Conservation (phyloP, 2,113 vertebrate genomes). For the Urocolius indicus region DNA sequence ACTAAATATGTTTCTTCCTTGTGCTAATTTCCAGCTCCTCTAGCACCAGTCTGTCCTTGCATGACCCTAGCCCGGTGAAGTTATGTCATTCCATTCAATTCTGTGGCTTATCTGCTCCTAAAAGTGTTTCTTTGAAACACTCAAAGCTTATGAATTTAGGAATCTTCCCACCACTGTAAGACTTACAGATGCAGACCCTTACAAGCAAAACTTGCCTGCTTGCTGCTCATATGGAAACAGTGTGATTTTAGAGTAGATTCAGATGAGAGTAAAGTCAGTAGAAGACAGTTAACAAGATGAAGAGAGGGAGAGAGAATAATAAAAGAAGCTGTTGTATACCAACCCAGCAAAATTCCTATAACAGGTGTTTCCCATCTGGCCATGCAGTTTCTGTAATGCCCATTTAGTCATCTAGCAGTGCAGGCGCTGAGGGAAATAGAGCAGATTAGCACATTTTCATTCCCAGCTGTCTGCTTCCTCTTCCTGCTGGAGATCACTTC, state of each 20-base stretch:
- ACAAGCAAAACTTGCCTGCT: not conserved
- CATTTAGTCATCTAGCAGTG: not conserved
- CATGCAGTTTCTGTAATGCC: not conserved
- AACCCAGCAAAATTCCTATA: not conserved
- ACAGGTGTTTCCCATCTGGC: not conserved
- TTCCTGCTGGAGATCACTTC: not conserved
- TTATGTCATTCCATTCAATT: not conserved
- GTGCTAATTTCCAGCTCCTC: slow-evolving; percentile 38
- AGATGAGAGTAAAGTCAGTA: not conserved
- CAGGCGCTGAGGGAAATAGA: not conserved
- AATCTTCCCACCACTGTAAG: not conserved
- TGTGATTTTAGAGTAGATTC: not conserved
- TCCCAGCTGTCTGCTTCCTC: not conserved
- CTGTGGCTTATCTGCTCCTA: not conserved
- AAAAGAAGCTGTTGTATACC: not conserved
- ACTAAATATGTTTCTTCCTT: slow-evolving; percentile 26
- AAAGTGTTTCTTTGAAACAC: not conserved
- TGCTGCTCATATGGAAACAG: not conserved
- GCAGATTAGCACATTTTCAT: not conserved
- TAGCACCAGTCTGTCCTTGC: slow-evolving; percentile 15
- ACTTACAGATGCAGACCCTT: not conserved
- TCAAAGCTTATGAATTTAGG: not conserved
- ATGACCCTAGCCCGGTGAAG: not conserved
- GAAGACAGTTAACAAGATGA: not conserved
- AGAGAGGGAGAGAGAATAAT: not conserved